Base-by-base conservation (phyloP, 2,113 vertebrate species). In the Cryptoleucopteryx plumbea region DNA sequence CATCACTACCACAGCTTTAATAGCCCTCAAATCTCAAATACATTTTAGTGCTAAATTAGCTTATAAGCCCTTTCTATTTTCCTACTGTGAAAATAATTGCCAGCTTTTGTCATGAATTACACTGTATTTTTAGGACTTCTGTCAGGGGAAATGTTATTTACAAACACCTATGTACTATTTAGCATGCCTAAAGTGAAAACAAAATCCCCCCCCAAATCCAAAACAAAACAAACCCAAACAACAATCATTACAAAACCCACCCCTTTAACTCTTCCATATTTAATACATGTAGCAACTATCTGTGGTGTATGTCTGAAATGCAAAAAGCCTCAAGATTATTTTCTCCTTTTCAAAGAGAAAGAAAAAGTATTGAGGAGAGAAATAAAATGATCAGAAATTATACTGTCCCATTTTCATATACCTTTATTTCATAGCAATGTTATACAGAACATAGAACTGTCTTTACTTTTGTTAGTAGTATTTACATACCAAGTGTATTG, bases 141-240 rank as follows among this genome's bases (percentile, higher is more conserved):
- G 22, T 65, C 59, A 86, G 34, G 10, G 32, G 32, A 78, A 88
- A 34, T 4, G 9, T 40, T 92, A 91, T 88, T 94, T 93, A 66
- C 34, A 58, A 87, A 87, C 62, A 90, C 11, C 86, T 91, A 36
- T 36, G 18, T 62, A 56, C 61, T 59, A 53, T 17, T 70, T 40
- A 55, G 43, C 36, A 68, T 21, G 47, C 23, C 68, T 72, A 29
- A 81, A 77, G 21, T 31, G 84, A 72, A 61, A 91, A 31, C 5
- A n/a, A 27, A 15, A 10, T 3, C 2, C 4, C 3, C 8, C 5
- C 10, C 1, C 1, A 27, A 42, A 61, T 2, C 16, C 11, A 6
- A 87, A 63, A 0, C 9, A 29, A 42, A 74, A 3, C 15, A 52
- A 17, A 3, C 3, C 3, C 6, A 12, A 42, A 71, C 45, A 3